Conservation (phyloP, 2,113 vertebrate species). For the Zosterops pallidus region DNA sequence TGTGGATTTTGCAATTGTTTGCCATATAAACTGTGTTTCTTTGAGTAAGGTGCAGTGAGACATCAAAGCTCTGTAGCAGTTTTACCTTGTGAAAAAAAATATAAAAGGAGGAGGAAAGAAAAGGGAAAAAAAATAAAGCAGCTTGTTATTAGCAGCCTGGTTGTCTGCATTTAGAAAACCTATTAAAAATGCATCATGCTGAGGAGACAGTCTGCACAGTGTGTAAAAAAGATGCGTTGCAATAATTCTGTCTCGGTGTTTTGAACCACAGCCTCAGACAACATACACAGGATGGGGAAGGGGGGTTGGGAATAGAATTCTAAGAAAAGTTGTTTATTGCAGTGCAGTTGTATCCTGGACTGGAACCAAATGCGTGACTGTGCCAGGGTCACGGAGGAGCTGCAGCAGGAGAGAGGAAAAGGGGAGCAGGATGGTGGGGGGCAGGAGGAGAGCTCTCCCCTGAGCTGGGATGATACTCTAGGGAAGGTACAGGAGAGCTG, state of each 20-base stretch:
- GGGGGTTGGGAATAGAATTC: background rate
- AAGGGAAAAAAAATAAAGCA: background rate
- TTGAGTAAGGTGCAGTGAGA: slow-evolving; percentile 10
- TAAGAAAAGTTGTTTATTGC: slow-evolving; percentile 68
- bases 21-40: background rate
- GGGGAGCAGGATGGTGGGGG: background rate
- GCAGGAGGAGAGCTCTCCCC: background rate
- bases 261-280: slow-evolving; percentile 71
- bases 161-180: slow-evolving; percentile 64
- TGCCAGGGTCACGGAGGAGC: background rate
- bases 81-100: slow-evolving; percentile 16
- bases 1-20: slow-evolving; percentile 5
- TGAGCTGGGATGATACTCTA: background rate
- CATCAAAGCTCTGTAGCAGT: slow-evolving; percentile 26
- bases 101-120: background rate
- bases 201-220: slow-evolving; percentile 66
- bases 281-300: slow-evolving; percentile 47
- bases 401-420: background rate
- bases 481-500: background rate
- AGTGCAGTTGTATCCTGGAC: slow-evolving; percentile 52
- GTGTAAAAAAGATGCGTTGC: slow-evolving; percentile 63
- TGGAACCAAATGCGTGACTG: background rate
- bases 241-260: slow-evolving; percentile 75
- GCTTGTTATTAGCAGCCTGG: slow-evolving; percentile 63
- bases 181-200: slow-evolving; percentile 69